These are phyloP conservation scores for Eurystomus glaucurus DNA, from an alignment of 2,797 vertebrate species.

Conservation along the genomic window DNA sequence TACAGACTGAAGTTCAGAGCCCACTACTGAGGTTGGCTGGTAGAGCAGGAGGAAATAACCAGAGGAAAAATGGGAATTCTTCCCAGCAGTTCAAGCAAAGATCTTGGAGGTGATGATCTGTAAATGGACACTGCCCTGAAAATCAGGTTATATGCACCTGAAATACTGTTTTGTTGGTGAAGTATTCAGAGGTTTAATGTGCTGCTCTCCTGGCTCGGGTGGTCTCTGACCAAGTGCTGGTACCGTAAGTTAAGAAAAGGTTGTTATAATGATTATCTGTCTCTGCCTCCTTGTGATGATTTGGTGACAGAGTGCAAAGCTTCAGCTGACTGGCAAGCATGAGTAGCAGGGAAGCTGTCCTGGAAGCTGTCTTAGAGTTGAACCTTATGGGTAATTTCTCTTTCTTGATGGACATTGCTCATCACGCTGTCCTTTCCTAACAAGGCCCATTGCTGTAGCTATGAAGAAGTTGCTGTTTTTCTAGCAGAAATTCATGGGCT, in stretches of 20 bases:
- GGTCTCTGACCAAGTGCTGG: neutral
- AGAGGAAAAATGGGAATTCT: neutral
- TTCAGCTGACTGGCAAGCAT: neutral
- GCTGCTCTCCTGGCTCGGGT: neutral
- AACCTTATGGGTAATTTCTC: neutral
- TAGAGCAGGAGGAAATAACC: neutral
- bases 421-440: neutral
- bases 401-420: neutral
- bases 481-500: neutral
- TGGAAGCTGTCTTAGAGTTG: neutral
- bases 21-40: neutral
- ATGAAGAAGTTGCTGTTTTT: neutral
- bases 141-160: neutral
- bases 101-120: neutral
- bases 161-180: neutral
- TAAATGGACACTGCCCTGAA: neutral
- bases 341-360: neutral
- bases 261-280: neutral
- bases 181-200: neutral
- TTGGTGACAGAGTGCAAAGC: neutral
- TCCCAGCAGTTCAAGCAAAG: neutral
- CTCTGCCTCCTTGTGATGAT: neutral
- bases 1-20: neutral
- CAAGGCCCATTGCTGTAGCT: fast-evolving
- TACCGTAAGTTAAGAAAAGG: neutral